Percentiles rank a stretch among this genome's conserved stretches.
phyloP scores from a whole-genome alignment of 2,113 vertebrate genomes.

The Pelusios castaneus region DNA sequence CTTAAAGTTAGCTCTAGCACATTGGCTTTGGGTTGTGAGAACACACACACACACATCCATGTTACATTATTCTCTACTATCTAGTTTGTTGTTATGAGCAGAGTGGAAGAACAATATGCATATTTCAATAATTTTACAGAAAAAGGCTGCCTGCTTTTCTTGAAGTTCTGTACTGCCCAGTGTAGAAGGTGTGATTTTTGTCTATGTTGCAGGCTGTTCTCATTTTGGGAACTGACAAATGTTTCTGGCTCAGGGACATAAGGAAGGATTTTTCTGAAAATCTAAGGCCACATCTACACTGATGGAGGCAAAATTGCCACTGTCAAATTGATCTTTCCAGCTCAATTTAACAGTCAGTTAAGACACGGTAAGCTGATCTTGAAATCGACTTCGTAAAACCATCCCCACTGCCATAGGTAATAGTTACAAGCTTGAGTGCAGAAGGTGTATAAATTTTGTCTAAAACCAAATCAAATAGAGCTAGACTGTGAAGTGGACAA shows the following conservation, averaged over 20 bases:
- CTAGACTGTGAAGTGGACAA: neutral
- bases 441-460: neutral
- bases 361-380: too few relatives aligned
- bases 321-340: too few relatives aligned
- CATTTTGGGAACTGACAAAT: conserved; percentile 29
- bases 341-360: too few relatives aligned
- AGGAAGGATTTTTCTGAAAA: conserved; percentile 10
- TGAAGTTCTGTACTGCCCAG: conserved; percentile 62
- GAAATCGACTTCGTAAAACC: too few relatives aligned
- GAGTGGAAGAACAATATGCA: conserved; percentile 56
- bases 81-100: conserved; percentile 53
- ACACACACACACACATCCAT: neutral
- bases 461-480: neutral
- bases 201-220: conserved; percentile 43
- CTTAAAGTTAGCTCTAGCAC: neutral
- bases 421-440: neutral
- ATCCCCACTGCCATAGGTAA: conserved; percentile 3
- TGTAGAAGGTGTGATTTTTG: conserved; percentile 56
- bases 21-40: neutral
- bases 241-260: conserved; percentile 9
- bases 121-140: neutral
- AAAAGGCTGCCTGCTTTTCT: neutral
- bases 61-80: conserved; percentile 67
- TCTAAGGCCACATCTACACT: too few relatives aligned
- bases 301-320: too few relatives aligned